phyloP scores from a whole-genome alignment of 2,113 vertebrate species.

The Amazona vittata region DNA sequence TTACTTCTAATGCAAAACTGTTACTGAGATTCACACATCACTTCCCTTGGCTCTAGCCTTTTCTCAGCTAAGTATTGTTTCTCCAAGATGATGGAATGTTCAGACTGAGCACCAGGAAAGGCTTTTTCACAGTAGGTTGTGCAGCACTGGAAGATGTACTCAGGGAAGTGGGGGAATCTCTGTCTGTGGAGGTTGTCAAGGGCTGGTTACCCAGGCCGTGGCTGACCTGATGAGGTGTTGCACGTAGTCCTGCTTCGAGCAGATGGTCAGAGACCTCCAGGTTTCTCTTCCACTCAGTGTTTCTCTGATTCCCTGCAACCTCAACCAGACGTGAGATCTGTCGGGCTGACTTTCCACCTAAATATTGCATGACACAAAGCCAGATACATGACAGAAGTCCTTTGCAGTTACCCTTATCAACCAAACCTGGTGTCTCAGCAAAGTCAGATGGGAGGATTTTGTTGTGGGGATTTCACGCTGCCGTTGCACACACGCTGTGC shows the following conservation, averaged over 20 bases:
- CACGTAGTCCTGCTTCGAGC: neutral
- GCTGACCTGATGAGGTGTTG: neutral
- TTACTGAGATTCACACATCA: neutral
- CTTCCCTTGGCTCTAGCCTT: neutral
- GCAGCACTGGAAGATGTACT: neutral
- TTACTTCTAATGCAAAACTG: neutral
- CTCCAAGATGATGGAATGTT: neutral
- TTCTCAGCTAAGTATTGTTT: neutral
- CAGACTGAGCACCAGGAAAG: neutral
- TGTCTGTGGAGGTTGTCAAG: neutral
- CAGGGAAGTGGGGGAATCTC: neutral
- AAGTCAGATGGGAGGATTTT: neutral
- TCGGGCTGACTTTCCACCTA: neutral
- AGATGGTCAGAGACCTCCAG: neutral
- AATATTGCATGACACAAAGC: neutral
- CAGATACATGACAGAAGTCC: neutral
- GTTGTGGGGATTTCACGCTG: neutral
- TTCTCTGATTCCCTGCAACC: neutral
- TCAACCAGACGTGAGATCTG: neutral
- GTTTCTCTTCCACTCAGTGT: neutral
- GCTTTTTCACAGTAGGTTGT: neutral
- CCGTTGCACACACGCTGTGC: accelerated
- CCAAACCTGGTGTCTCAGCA: neutral
- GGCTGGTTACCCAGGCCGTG: neutral
- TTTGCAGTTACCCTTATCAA: neutral